These are phyloP conservation scores for Fratercula arctica DNA, from an alignment of 2,797 vertebrate genomes.

Conservation along the genomic window DNA sequence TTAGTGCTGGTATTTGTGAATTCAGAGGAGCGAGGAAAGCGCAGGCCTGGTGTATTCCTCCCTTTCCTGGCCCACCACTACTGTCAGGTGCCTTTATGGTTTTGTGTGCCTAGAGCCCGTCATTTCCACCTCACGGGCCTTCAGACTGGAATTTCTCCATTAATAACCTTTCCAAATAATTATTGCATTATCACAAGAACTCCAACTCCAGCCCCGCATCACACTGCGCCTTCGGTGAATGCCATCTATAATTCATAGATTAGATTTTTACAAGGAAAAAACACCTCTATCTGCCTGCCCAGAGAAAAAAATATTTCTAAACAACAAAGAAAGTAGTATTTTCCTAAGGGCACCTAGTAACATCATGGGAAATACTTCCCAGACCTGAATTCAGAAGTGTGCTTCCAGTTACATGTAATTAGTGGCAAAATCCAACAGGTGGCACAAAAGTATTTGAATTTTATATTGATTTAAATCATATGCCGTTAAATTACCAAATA, in stretches of 20 bases:
- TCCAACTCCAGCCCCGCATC: background rate
- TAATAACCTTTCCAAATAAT: background rate
- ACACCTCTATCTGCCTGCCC: background rate
- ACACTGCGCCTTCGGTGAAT: rapidly evolving
- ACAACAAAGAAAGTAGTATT: background rate
- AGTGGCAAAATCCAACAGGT: constrained; percentile 80
- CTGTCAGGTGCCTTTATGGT: background rate
- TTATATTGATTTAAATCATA: constrained; percentile 55
- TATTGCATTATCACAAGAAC: background rate
- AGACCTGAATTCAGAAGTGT: background rate
- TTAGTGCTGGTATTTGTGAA: background rate
- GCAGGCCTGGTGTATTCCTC: background rate
- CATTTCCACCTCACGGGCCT: background rate
- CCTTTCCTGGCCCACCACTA: background rate
- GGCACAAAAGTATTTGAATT: constrained; percentile 81
- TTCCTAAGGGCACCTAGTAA: background rate
- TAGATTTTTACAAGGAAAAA: background rate
- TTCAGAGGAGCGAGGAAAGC: background rate
- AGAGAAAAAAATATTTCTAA: background rate
- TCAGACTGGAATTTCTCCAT: background rate
- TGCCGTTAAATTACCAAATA: background rate
- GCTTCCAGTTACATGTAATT: constrained; percentile 70
- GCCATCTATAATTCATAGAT: background rate
- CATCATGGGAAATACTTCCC: background rate
- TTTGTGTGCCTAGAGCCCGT: background rate